Conservation (phyloP, 2,113 vertebrate genomes). For the Mastomys coucha region DNA sequence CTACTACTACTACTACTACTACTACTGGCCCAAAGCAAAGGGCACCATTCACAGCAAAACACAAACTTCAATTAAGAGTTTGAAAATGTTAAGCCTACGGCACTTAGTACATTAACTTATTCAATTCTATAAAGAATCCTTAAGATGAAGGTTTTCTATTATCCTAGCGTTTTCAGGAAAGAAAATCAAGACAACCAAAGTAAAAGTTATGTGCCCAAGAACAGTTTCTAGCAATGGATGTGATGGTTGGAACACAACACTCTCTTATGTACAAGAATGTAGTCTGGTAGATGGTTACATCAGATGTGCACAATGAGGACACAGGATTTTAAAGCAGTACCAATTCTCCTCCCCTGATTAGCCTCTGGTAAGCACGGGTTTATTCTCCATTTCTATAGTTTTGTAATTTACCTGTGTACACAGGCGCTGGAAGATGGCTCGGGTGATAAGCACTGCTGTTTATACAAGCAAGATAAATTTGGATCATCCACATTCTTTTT, state of each 20-base stretch:
- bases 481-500: neutral
- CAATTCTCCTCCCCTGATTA: neutral
- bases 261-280: neutral
- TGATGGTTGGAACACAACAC: neutral
- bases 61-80: conserved; percentile 25
- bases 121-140: neutral
- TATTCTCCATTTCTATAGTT: neutral
- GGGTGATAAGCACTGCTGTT: neutral
- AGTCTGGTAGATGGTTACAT: neutral
- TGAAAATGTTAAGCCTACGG: neutral
- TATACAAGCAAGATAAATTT: neutral
- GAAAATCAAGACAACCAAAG: conserved; percentile 17
- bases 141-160: neutral
- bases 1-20: no score
- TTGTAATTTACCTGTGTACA: neutral
- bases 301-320: neutral
- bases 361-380: neutral
- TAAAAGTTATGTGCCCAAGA: neutral
- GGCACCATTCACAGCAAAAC: neutral
- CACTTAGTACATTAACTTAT: conserved; percentile 17
- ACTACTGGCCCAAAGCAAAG: neutral
- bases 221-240: neutral
- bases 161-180: neutral
- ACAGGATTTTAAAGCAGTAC: neutral
- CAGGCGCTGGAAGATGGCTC: neutral